A percentile compares a stretch with the other conserved stretches of the same genome.
phyloP scores from a whole-genome alignment of 2,888 invertebrate species.

The Rhagonycha lutea region DNA sequence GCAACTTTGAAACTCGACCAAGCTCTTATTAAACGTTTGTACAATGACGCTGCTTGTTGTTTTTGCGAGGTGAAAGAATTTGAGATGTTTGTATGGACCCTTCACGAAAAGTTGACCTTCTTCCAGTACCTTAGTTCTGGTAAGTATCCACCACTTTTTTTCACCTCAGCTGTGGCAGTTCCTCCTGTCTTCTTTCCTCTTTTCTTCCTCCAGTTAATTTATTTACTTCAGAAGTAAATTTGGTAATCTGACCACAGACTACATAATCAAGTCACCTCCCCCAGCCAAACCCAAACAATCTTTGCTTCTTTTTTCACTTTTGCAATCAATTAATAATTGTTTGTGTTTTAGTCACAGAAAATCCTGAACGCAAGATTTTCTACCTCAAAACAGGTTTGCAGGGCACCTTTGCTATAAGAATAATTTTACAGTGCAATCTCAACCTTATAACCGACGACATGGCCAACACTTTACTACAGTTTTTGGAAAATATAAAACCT shows the following conservation, averaged over 20 bases:
- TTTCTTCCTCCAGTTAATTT: no score
- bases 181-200: no score
- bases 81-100: background rate
- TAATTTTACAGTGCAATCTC: background rate
- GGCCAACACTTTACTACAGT: background rate
- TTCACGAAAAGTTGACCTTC: background rate
- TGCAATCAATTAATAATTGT: background rate
- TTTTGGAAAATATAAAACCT: background rate
- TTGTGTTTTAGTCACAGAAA: background rate
- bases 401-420: background rate
- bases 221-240: no score
- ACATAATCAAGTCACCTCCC: no score
- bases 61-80: background rate
- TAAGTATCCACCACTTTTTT: background rate
- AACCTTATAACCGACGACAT: background rate
- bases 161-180: no score
- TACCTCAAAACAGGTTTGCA: background rate
- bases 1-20: background rate
- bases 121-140: background rate
- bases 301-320: no score
- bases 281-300: no score
- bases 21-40: background rate
- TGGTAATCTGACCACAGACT: no score
- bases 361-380: background rate
- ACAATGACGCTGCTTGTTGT: background rate